Conservation (phyloP, 2,113 vertebrate genomes). For the Periophthalmus modestus region DNA sequence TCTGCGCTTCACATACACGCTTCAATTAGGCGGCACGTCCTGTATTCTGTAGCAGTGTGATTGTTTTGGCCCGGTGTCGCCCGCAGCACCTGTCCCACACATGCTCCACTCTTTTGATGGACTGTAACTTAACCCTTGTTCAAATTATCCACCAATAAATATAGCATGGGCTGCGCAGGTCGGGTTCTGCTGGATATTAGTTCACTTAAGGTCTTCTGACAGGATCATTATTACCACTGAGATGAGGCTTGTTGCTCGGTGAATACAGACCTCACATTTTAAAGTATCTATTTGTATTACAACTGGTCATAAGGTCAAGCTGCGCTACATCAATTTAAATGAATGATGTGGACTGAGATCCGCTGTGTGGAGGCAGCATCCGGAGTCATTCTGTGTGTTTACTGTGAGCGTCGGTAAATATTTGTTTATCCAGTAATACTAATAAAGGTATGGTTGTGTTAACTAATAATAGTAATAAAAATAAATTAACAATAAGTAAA, state of each 20-base stretch:
- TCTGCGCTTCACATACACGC: constrained; percentile 62
- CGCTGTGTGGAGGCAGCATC: too few relatives aligned
- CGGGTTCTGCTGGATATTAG: constrained; percentile 43
- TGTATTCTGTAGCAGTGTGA: constrained; percentile 60
- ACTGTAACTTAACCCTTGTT: constrained; percentile 64
- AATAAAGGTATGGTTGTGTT: too few relatives aligned
- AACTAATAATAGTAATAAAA: too few relatives aligned
- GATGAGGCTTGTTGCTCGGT: not conserved
- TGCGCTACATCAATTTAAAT: not conserved
- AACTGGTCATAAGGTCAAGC: not conserved
- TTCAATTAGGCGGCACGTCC: constrained; percentile 69
- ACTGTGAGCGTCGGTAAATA: too few relatives aligned
- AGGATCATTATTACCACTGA: constrained; percentile 20
- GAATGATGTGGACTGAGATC: too few relatives aligned
- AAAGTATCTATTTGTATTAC: not conserved
- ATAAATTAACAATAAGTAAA: too few relatives aligned
- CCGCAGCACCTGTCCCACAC: constrained; percentile 74
- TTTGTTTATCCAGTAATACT: too few relatives aligned
- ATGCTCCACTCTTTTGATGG: constrained; percentile 66
- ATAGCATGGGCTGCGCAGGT: constrained; percentile 54
- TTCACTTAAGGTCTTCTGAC: constrained; percentile 23
- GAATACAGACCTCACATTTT: not conserved
- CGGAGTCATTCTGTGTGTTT: too few relatives aligned
- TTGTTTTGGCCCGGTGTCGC: constrained; percentile 65
- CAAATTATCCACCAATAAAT: constrained; percentile 62